Base-by-base conservation (phyloP, 2,888 invertebrate species). In the Amphipoea oculea region DNA sequence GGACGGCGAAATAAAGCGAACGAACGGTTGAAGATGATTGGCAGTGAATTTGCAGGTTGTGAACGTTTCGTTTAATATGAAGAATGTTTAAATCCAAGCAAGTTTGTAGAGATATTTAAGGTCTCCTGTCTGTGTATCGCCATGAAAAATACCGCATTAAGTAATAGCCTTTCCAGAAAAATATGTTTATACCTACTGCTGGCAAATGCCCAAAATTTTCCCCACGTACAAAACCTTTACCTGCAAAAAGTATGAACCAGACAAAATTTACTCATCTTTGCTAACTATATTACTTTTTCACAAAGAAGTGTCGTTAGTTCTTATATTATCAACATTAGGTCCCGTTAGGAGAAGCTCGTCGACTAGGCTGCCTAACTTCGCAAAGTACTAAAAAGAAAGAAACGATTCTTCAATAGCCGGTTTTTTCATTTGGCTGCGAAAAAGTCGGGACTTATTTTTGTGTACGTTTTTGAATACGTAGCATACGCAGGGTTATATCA, bases 281-380 rank as follows among this genome's bases (percentile, higher is more conserved):
- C 66, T 76, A 83, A 80, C 66, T 76, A 63, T 70, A 76, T 67
- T 77, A 83, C 73, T 80, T 83, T 71, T 77, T 73, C 76, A 40
- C 42, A 82, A 85, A 82, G 79, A 81, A 86, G 65, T 78, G 76
- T 78, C 76, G 76, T 86, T 86, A 75, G 72, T 73, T 78, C 71
- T 78, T 81, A 86, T 78, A 84, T 81, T 72, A 84, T 72, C 48
- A 75, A 74, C 76, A 86, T 86, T 77, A 81, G 62, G 78, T n/a
- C 20, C 36, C 42, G 60, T 68, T 76, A 65, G 23, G 9, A 68
- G 63, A 40, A 81, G 76, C 76, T 78, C 63, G 42, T 6, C 17
- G 71, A 65, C 75, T 80, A 57, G 74, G 63, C 67, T 42, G 7
- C n/a, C 69, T 70, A 72, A 84, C 78, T 86, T 86, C 57, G 40